A percentile compares a stretch with the other conserved stretches of the same genome.
phyloP scores from a whole-genome alignment of 2,113 vertebrate species.

The Prionailurus viverrinus region DNA sequence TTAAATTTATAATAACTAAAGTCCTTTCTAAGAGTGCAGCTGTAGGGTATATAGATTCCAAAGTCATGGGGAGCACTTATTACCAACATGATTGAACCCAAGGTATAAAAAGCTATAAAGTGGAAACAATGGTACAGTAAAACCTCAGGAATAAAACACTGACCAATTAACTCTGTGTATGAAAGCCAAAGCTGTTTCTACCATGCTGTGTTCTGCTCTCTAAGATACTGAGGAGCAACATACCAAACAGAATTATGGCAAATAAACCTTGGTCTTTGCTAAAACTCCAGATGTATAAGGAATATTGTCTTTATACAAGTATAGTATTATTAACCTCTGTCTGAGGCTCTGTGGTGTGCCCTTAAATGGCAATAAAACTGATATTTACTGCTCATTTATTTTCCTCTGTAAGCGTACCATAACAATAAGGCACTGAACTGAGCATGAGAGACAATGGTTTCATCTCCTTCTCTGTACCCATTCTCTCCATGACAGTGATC shows the following conservation, averaged over 20 bases:
- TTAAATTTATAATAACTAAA: slow-evolving; percentile 58
- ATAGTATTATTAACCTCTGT: not conserved
- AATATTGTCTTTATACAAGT: not conserved
- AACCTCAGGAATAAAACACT: slow-evolving; percentile 56
- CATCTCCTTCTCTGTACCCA: not conserved
- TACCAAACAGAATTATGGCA: not conserved
- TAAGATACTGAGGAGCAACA: slow-evolving; percentile 31
- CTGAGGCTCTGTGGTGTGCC: not conserved
- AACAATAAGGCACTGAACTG: not conserved
- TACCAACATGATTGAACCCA: slow-evolving; percentile 43
- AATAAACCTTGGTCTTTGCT: slow-evolving; percentile 14
- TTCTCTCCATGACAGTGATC: not conserved
- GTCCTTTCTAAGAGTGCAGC: not conserved
- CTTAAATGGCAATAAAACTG: not conserved
- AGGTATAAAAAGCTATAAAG: slow-evolving; percentile 61
- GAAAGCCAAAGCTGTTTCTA: slow-evolving; percentile 31
- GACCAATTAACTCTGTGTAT: slow-evolving; percentile 66
- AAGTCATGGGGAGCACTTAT: slow-evolving; percentile 48
- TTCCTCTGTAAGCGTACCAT: not conserved
- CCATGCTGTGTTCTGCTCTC: not conserved
- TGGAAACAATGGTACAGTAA: slow-evolving; percentile 43
- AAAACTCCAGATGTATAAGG: not conserved
- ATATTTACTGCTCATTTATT: not conserved
- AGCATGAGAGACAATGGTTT: not conserved
- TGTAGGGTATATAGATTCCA: not conserved